Evolutionary conservation across 2,888 invertebrate genomes (phyloP).

Genomic region (Geophilus truncorum): DNA sequence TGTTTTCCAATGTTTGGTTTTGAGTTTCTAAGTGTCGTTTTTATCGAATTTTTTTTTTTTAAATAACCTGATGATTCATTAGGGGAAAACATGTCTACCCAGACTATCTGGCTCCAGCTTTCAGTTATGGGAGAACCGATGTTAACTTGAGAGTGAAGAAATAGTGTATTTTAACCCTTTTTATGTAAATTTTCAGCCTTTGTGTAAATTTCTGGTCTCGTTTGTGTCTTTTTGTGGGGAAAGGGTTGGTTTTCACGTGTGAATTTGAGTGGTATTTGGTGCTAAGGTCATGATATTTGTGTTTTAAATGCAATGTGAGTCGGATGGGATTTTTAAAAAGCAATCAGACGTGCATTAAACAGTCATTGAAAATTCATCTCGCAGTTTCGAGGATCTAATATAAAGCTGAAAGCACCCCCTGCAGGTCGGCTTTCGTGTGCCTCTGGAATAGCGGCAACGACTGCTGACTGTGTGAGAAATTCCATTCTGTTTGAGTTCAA

Average conservation of each 20-base stretch:
- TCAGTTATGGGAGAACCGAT: background rate
- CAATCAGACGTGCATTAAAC: background rate
- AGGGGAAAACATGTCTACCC: background rate
- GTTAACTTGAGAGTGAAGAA: too few species aligned
- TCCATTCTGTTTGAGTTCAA: background rate
- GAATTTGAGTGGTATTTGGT: too few species aligned
- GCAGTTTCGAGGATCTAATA: background rate
- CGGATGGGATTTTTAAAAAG: background rate
- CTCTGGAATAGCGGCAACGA: background rate
- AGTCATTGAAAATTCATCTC: background rate
- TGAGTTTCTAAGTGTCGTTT: too few species aligned
- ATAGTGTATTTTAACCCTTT: too few species aligned
- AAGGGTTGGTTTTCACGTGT: too few species aligned
- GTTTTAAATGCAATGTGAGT: background rate
- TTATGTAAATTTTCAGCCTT: too few species aligned
- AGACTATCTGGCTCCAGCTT: constrained; percentile 14
- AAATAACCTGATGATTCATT: constrained; percentile 19
- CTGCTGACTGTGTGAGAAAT: background rate
- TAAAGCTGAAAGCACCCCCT: constrained; percentile 28
- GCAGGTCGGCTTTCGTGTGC: constrained; percentile 25
- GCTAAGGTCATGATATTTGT: background rate
- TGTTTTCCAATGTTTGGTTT: background rate
- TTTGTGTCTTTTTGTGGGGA: too few species aligned
- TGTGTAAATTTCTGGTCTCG: too few species aligned
- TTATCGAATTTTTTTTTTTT: background rate